These are phyloP conservation scores for Boleophthalmus pectinirostris DNA, from an alignment of 2,113 vertebrate species.

Conservation along the genomic window DNA sequence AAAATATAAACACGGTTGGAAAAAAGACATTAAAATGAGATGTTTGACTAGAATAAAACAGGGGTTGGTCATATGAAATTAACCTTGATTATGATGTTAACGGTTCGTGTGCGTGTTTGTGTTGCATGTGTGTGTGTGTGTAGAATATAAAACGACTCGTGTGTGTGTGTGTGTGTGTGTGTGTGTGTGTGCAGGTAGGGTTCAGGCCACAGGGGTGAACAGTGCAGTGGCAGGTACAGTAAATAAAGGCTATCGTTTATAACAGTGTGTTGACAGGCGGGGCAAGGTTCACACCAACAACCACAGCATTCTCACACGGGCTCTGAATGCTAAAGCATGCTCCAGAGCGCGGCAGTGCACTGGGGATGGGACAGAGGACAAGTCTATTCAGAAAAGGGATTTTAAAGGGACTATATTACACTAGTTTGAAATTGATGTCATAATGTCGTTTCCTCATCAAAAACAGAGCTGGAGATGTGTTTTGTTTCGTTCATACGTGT, in stretches of 20 bases:
- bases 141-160: no score
- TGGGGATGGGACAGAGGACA: constrained; percentile 29
- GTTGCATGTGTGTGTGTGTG: constrained; percentile 1
- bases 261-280: constrained; percentile 41
- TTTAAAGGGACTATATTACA: not conserved
- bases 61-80: no score
- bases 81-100: no score
- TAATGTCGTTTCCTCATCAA: no score
- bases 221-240: constrained; percentile 32
- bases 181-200: not conserved
- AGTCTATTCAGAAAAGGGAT: not conserved
- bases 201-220: not conserved
- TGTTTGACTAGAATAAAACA: no score
- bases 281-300: constrained; percentile 41
- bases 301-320: constrained; percentile 45
- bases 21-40: no score
- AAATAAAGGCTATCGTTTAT: constrained; percentile 29
- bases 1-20: no score
- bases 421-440: no score
- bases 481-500: no score
- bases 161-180: no score
- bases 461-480: no score
- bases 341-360: constrained; percentile 29
- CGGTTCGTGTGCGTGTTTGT: not conserved
- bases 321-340: constrained; percentile 59